Evolutionary conservation across 2,797 vertebrate species (phyloP).

Genomic region (Enteromius treurensis): DNA sequence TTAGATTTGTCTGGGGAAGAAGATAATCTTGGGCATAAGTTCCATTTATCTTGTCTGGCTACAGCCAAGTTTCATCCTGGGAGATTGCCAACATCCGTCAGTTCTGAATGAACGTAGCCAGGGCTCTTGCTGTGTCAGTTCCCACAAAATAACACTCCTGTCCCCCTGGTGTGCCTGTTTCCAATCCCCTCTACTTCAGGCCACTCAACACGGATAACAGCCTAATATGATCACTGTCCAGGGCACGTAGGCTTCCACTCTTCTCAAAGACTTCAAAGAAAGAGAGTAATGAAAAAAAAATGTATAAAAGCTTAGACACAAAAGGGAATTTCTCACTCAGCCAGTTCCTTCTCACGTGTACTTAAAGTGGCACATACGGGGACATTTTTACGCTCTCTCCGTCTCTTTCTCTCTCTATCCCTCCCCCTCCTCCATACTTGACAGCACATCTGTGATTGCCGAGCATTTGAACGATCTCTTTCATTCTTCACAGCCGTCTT

Average conservation of each 20-base stretch:
- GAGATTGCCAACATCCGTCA: slow-evolving; percentile 79
- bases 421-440: slow-evolving; percentile 17
- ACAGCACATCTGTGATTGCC: slow-evolving; percentile 48
- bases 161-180: slow-evolving; percentile 65
- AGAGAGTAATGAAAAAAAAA: slow-evolving; percentile 58
- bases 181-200: slow-evolving; percentile 74
- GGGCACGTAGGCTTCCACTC: slow-evolving; percentile 65
- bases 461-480: slow-evolving; percentile 52
- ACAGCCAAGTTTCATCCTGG: slow-evolving; percentile 70
- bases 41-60: slow-evolving; percentile 76
- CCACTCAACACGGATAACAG: slow-evolving; percentile 72
- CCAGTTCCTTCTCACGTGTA: slow-evolving; percentile 28
- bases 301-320: slow-evolving; percentile 49
- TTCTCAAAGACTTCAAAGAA: slow-evolving; percentile 75
- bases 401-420: background rate
- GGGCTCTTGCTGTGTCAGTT: slow-evolving; percentile 64
- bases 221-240: slow-evolving; percentile 79
- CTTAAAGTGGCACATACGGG: slow-evolving; percentile 30
- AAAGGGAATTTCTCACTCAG: slow-evolving; percentile 18
- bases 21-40: slow-evolving; percentile 70
- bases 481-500: slow-evolving; percentile 49
- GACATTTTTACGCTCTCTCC: background rate
- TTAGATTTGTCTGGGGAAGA: slow-evolving; percentile 64
- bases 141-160: slow-evolving; percentile 73
- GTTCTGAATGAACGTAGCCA: slow-evolving; percentile 67